Conservation (phyloP, 2,113 vertebrate genomes). For the Mobula hypostoma region DNA sequence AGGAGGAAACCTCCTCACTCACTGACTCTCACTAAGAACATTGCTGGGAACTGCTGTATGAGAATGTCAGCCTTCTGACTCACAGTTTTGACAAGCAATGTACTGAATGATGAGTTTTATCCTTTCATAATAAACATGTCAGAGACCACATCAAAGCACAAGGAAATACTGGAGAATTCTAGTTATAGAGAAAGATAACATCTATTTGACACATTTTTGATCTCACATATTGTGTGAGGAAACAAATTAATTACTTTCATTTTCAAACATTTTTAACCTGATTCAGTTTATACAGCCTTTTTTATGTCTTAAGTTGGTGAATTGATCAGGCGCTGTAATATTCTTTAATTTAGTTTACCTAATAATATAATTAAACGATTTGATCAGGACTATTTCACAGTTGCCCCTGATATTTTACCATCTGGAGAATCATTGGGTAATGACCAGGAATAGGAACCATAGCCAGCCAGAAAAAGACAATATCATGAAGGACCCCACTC, state of each 20-base stretch:
- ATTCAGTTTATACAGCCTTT: neutral
- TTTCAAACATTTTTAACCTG: conserved; percentile 8
- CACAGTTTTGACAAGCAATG: neutral
- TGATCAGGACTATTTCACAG: neutral
- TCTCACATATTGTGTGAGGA: neutral
- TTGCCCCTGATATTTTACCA: too few species aligned
- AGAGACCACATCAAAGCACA: neutral
- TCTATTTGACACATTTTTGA: neutral
- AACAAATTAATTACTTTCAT: conserved; percentile 8
- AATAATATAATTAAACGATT: neutral
- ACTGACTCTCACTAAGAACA: neutral
- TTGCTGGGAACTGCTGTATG: neutral
- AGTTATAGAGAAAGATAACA: neutral
- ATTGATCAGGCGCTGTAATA: neutral
- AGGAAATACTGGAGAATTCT: neutral
- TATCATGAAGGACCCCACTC: too few species aligned
- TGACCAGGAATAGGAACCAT: neutral
- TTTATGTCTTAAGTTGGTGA: neutral
- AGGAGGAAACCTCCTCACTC: neutral
- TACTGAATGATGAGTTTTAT: neutral
- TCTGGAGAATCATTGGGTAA: neutral
- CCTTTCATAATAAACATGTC: conserved; percentile 11
- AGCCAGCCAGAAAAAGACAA: too few species aligned
- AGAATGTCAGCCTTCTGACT: conserved; percentile 28
- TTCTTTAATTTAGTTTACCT: too few species aligned